Conservation (phyloP, 2,797 vertebrate genomes). For the Myotis vivesi region DNA sequence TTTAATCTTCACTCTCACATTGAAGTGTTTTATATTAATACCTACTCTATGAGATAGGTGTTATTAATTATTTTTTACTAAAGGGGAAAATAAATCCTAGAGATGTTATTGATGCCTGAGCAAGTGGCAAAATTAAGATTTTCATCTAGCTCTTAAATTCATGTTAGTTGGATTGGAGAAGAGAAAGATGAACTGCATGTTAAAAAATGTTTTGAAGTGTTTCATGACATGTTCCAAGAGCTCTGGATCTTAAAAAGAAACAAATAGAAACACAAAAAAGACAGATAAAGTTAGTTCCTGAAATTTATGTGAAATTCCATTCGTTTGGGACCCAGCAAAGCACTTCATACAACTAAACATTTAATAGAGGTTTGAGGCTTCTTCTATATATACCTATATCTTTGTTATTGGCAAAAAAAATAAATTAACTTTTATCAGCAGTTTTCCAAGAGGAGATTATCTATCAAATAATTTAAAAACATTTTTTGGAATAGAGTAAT, state of each 20-base stretch:
- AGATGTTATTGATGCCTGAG: background rate
- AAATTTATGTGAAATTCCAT: constrained; percentile 1
- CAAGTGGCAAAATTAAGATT: background rate
- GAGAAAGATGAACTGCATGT: background rate
- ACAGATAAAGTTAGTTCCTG: background rate
- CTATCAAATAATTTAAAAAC: background rate
- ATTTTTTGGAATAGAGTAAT: background rate
- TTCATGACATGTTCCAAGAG: background rate
- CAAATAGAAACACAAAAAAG: background rate
- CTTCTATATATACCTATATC: background rate
- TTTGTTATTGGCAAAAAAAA: background rate
- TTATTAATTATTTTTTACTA: background rate
- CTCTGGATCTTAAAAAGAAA: background rate
- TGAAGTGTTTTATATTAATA: background rate
- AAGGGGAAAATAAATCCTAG: background rate
- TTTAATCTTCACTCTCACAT: background rate
- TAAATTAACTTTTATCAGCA: background rate
- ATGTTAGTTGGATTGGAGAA: background rate
- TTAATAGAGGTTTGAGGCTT: background rate
- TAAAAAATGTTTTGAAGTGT: background rate
- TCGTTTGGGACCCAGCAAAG: background rate
- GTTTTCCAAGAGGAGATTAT: background rate
- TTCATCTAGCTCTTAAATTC: background rate
- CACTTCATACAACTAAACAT: background rate
- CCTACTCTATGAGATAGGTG: background rate